A percentile compares a stretch with the other conserved stretches of the same genome.
Conservation (phyloP, 2,888 invertebrate species). For the Macaria notata region DNA sequence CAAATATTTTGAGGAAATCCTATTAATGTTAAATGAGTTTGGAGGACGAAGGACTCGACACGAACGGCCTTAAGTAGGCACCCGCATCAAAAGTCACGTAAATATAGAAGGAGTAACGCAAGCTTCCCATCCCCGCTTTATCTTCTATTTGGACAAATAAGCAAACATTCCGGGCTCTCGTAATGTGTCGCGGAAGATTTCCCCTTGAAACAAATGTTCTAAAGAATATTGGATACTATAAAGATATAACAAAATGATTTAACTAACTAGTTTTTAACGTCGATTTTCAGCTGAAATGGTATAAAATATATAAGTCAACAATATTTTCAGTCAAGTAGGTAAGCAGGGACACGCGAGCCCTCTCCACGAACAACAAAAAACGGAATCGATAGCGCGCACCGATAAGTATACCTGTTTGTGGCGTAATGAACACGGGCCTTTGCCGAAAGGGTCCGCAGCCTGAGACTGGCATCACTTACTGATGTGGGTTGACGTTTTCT, state of each 20-base stretch:
- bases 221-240: no score
- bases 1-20: slow-evolving; percentile 40
- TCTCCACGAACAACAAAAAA: slow-evolving; percentile 18
- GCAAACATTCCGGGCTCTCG: slow-evolving; percentile 33
- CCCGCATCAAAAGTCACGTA: slow-evolving; percentile 44
- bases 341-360: slow-evolving; percentile 6
- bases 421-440: slow-evolving; percentile 39
- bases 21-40: slow-evolving; percentile 41
- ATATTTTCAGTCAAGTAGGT: background rate
- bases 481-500: slow-evolving; percentile 57
- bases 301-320: no score
- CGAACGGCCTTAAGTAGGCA: slow-evolving; percentile 37
- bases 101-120: slow-evolving; percentile 41
- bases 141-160: slow-evolving; percentile 38
- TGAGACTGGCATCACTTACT: slow-evolving; percentile 44
- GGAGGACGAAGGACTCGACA: slow-evolving; percentile 28
- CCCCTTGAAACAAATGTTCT: slow-evolving; percentile 20
- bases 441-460: slow-evolving; percentile 40
- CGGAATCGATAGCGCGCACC: slow-evolving; percentile 28
- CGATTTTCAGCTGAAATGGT: no score
- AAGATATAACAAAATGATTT: no score
- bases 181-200: slow-evolving; percentile 30
- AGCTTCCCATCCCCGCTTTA: slow-evolving; percentile 34
- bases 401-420: slow-evolving; percentile 36
- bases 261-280: no score